Evolutionary conservation across 64 coral and sea anemone genomes (phyloP).

Genomic region (Astreopora myriophthalma): DNA sequence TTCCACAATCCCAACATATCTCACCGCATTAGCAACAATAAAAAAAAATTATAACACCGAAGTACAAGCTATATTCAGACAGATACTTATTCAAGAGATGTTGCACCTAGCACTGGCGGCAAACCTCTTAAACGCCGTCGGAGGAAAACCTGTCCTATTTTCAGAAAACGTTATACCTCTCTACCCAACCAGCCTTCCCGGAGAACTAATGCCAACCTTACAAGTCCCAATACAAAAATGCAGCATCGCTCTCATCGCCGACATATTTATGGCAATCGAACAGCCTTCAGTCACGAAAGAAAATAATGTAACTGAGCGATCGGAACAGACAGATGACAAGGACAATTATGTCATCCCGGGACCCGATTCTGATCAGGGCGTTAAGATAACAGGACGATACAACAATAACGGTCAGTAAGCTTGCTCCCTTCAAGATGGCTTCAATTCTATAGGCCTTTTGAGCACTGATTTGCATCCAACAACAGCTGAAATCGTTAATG

Average conservation of each 20-base stretch:
- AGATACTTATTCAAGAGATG: conserved; percentile 66
- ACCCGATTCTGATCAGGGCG: not conserved
- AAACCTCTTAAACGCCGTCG: conserved; percentile 53
- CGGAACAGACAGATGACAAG: not conserved
- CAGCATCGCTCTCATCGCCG: not conserved
- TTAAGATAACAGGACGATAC: not conserved
- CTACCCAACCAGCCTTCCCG: conserved; percentile 41
- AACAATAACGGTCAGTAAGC: not conserved
- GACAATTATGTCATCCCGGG: not conserved
- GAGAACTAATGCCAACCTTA: conserved; percentile 8
- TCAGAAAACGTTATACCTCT: conserved; percentile 20
- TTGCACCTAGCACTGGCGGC: conserved; percentile 45
- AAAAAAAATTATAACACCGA: conserved; percentile 20
- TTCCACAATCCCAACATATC: conserved; percentile 60
- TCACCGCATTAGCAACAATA: conserved; percentile 36
- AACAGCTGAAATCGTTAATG: too few species aligned
- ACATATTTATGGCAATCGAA: conserved; percentile 57
- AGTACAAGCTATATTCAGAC: conserved; percentile 4
- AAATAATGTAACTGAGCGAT: not conserved
- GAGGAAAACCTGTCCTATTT: conserved; percentile 26
- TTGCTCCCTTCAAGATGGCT: not conserved
- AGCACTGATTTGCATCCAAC: too few species aligned
- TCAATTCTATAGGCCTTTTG: too few species aligned
- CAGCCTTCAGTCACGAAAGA: not conserved
- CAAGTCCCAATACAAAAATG: conserved; percentile 25